phyloP scores from a whole-genome alignment of 53 echinoderm and acorn worm genomes.

The Patiria pectinifera region DNA sequence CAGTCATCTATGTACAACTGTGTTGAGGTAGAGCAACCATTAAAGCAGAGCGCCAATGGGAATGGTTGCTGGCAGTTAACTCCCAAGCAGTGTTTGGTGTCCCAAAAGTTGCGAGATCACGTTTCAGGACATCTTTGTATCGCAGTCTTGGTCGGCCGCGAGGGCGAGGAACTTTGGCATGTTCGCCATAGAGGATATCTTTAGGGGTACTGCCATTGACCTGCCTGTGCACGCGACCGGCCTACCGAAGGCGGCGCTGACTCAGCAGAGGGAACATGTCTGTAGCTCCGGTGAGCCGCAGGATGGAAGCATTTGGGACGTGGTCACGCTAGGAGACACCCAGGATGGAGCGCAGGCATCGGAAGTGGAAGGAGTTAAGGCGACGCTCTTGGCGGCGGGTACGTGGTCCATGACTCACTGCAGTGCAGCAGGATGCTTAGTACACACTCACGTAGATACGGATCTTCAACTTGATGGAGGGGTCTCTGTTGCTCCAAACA shows the following conservation, averaged over 20 bases:
- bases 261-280: not conserved
- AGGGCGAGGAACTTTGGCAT: no score
- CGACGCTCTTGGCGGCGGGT: not conserved
- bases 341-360: conserved; percentile 1
- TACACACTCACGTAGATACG: not conserved
- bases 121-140: not conserved
- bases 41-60: not conserved
- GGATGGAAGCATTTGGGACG: no score
- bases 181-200: not conserved
- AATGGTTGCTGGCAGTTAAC: not conserved
- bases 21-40: conserved; percentile 16
- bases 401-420: conserved; percentile 1
- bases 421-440: not conserved
- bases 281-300: not conserved
- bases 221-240: conserved; percentile 23
- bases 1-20: not conserved
- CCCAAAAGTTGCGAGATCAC: not conserved
- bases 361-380: no score
- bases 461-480: not conserved
- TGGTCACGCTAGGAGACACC: conserved; percentile 2
- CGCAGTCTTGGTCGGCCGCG: not conserved
- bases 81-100: not conserved
- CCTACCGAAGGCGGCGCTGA: conserved; percentile 11
- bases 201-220: conserved; percentile 30
- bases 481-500: conserved; percentile 20